Conservation (phyloP, 2,888 invertebrate genomes). For the Tachina lurida region DNA sequence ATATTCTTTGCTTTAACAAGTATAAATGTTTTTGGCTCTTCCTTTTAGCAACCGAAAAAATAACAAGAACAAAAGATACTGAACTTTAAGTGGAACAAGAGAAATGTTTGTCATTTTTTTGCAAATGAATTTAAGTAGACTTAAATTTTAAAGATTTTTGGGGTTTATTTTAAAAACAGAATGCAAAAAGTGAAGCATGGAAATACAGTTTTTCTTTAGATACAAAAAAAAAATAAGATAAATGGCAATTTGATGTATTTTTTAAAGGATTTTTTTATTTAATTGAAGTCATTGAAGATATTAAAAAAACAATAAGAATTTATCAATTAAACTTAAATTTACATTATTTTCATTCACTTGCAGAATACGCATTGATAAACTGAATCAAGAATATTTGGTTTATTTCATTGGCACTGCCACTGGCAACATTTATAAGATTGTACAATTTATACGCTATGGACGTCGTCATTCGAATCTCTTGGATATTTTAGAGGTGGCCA, state of each 20-base stretch:
- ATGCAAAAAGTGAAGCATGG: not conserved
- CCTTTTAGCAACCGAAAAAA: not conserved
- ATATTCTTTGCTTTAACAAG: slow-evolving; percentile 24
- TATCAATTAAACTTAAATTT: slow-evolving; percentile 4
- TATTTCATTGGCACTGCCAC: slow-evolving; percentile 94
- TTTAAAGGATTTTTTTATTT: slow-evolving; percentile 9
- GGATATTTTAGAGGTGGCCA: slow-evolving; percentile 95
- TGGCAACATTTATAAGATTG: slow-evolving; percentile 96
- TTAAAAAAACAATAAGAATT: not conserved
- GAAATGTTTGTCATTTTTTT: slow-evolving; percentile 1
- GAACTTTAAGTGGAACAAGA: slow-evolving; percentile 39
- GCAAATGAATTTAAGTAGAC: slow-evolving; percentile 20
- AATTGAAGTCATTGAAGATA: slow-evolving; percentile 20
- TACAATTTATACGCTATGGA: slow-evolving; percentile 93
- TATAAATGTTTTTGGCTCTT: slow-evolving; percentile 32
- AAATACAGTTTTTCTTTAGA: not conserved
- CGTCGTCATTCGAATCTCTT: slow-evolving; percentile 93
- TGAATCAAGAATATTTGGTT: slow-evolving; percentile 90
- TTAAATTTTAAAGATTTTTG: slow-evolving; percentile 40
- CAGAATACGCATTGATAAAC: slow-evolving; percentile 83
- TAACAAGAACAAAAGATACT: slow-evolving; percentile 1
- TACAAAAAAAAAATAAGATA: not conserved
- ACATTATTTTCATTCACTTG: slow-evolving; percentile 20
- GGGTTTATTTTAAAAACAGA: not conserved
- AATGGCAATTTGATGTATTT: slow-evolving; percentile 3